phyloP scores from a whole-genome alignment of 1,140 invertebrate genomes.

The Spodoptera litura region DNA sequence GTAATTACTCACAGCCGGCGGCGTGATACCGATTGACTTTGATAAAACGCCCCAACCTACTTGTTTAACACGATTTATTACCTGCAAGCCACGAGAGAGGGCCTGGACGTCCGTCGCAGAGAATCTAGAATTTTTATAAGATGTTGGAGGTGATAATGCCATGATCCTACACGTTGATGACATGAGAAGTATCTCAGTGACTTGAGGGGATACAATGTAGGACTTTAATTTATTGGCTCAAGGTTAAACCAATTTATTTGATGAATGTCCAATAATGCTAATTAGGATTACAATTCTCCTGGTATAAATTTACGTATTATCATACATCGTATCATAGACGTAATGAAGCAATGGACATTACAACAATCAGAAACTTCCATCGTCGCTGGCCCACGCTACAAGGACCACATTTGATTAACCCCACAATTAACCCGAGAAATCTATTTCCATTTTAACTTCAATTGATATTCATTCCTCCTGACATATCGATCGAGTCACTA shows the following conservation, averaged over 20 bases:
- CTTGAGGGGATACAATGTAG: neutral
- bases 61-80: slow-evolving; percentile 85
- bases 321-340: no score
- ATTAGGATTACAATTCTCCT: no score
- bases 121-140: slow-evolving; percentile 52
- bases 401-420: slow-evolving; percentile 33
- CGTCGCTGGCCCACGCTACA: slow-evolving; percentile 16
- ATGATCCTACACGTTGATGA: neutral
- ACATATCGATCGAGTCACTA: slow-evolving; percentile 21
- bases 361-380: slow-evolving; percentile 35
- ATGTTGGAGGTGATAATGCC: slow-evolving; percentile 57
- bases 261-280: no score
- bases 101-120: slow-evolving; percentile 60
- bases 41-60: slow-evolving; percentile 85
- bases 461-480: slow-evolving; percentile 38
- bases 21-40: slow-evolving; percentile 83
- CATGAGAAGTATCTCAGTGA: neutral
- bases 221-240: neutral
- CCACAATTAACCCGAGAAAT: slow-evolving; percentile 36
- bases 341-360: slow-evolving; percentile 1
- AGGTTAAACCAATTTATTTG: no score
- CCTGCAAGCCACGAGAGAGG: slow-evolving; percentile 74
- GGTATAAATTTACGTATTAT: no score
- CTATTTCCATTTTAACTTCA: slow-evolving; percentile 35
- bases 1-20: slow-evolving; percentile 80